phyloP scores from a whole-genome alignment of 2,797 vertebrate genomes.

The Poeciliopsis gracilis region DNA sequence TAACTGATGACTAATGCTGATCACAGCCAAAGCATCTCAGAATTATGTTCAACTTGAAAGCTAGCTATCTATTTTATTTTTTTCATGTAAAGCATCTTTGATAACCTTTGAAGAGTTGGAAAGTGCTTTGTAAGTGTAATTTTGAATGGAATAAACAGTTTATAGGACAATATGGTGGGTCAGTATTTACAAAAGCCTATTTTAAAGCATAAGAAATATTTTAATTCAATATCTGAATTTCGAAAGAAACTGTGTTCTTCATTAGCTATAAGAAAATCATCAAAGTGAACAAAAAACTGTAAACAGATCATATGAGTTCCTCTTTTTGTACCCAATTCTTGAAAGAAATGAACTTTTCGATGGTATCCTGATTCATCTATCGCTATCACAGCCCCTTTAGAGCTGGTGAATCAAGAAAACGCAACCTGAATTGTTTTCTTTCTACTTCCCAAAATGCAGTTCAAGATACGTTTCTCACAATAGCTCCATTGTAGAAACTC shows the following conservation, averaged over 20 bases:
- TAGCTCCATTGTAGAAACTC: neutral
- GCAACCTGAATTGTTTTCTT: neutral
- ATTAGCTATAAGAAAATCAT: neutral
- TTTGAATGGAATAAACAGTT: no score
- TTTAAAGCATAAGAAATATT: neutral
- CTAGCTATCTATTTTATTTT: neutral
- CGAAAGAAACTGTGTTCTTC: neutral
- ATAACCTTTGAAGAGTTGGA: no score
- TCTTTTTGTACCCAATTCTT: neutral
- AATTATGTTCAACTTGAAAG: neutral
- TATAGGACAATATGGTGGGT: neutral
- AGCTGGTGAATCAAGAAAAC: neutral
- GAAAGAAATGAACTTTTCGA: neutral
- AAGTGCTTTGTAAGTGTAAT: no score
- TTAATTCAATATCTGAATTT: neutral
- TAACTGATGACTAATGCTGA: neutral
- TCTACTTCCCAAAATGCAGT: neutral
- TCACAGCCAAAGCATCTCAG: neutral
- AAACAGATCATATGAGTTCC: neutral
- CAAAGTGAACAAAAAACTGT: neutral
- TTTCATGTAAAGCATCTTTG: no score
- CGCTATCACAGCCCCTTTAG: no score
- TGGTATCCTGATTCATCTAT: neutral
- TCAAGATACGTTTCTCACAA: neutral
- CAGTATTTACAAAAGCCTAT: neutral